Evolutionary conservation across 2,113 vertebrate genomes (phyloP).

Genomic region (Psittacula cyanocephala): DNA sequence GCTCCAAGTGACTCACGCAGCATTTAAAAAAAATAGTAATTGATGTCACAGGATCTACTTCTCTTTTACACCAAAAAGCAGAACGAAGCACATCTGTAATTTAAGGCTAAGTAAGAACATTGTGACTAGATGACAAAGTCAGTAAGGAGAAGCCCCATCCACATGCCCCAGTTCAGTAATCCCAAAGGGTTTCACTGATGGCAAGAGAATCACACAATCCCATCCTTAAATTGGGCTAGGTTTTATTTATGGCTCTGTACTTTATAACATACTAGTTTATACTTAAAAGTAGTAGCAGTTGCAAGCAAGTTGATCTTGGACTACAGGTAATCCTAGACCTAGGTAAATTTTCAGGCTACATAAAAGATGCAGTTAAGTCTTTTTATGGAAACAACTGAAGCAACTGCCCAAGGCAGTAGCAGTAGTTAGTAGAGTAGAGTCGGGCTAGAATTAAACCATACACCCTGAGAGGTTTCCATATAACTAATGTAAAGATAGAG

Average conservation of each 20-base stretch:
- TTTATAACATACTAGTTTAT: neutral
- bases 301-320: constrained; percentile 1
- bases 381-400: neutral
- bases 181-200: neutral
- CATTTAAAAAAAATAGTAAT: neutral
- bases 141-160: neutral
- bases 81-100: neutral
- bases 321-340: constrained; percentile 14
- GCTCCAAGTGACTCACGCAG: neutral
- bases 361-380: constrained; percentile 4
- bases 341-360: neutral
- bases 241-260: neutral
- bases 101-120: neutral
- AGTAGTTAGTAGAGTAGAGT: neutral
- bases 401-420: neutral
- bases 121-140: constrained; percentile 22
- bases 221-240: neutral
- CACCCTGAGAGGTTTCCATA: neutral
- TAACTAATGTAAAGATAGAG: neutral
- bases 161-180: neutral
- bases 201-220: neutral
- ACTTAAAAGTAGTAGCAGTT: neutral
- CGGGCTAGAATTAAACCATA: neutral
- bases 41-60: constrained; percentile 10
- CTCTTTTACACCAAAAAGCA: constrained; percentile 12